Evolutionary conservation across 2,797 vertebrate species (phyloP), one percentile per base, ranked within the genome.

Genomic region (Fistularia tabacaria): DNA sequence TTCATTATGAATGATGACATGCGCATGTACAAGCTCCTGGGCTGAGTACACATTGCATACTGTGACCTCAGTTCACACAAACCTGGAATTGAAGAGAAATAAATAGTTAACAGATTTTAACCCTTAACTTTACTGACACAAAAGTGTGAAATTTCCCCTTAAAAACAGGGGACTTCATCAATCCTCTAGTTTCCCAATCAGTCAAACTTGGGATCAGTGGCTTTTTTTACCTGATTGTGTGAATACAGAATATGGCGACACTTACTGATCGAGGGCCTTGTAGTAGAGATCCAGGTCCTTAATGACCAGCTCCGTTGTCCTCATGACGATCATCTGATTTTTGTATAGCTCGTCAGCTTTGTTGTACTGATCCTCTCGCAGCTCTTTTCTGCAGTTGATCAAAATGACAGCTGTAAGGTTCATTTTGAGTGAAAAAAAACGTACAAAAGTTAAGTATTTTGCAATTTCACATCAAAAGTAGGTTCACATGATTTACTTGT

Each of bases 211-310:
- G 1, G 9, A 38, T 14, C 12, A 25, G 25, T 25, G 2, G 25
- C 25, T 25, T 3, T 25, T n/a, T 14, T 51, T 8, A 36, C 0
- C 6, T 37, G 7, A 44, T 15, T 40, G n/a, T 1, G 8, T 38
- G 45, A 46, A 46, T 14, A 13, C 5, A 14, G 13, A 46, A 3
- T 13, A 3, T 11, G 44, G 12, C n/a, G 14, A 42, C 43, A 95
- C 96, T 93, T 79, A 99, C 97, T 97, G 95, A 85, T 99, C 97
- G 1, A 99, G 90, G 38, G 95, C 93, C 77, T 97, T 98, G 84
- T 98, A 98, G 83, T 99, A 99, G 71, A 98, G 91, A 75, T 98
- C 93, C 67, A 99, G 87, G 69, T 99, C 97, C 74, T 94, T 97
- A 78, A 94, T 98, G 6, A 91, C 95, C 63, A 99, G 89, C 80